Evolutionary conservation across 2,888 invertebrate genomes (phyloP).

Genomic region (Patella caerulea): DNA sequence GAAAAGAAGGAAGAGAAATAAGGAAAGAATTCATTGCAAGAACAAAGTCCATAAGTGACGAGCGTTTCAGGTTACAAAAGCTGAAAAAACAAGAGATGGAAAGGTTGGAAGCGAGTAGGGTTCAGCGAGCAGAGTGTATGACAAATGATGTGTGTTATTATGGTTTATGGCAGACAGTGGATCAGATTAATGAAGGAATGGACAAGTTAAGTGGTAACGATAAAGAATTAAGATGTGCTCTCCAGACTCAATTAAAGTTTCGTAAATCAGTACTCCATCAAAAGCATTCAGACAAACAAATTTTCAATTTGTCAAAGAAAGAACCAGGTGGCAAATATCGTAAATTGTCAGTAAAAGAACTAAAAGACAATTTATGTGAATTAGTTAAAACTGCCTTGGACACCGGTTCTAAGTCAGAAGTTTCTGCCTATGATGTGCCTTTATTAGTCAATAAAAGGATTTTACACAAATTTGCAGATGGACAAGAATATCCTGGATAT

Average conservation of each 20-base stretch:
- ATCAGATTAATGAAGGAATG: neutral
- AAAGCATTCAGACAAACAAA: neutral
- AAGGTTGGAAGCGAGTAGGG: slow-evolving; percentile 11
- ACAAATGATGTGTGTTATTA: slow-evolving; percentile 23
- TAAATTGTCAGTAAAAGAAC: neutral
- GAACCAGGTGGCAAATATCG: neutral
- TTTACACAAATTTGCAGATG: neutral
- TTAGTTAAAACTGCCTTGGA: neutral
- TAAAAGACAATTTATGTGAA: neutral
- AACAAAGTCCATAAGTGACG: slow-evolving; percentile 7
- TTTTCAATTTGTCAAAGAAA: neutral
- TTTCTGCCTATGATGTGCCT: neutral
- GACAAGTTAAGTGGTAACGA: neutral
- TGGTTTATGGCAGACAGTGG: neutral
- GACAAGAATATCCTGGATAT: slow-evolving; percentile 3
- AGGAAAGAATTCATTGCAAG: slow-evolving; percentile 16
- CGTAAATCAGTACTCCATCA: neutral
- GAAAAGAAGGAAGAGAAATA: neutral
- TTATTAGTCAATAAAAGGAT: neutral
- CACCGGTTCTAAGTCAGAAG: neutral
- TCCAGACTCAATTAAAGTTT: neutral
- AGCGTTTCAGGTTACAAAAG: slow-evolving; percentile 3
- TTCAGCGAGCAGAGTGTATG: slow-evolving; percentile 19
- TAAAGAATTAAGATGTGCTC: neutral
- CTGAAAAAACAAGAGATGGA: slow-evolving; percentile 14